Evolutionary conservation across 1,140 invertebrate genomes (phyloP), one percentile per base, ranked within the genome.

Genomic region (Dysdera silvatica): DNA sequence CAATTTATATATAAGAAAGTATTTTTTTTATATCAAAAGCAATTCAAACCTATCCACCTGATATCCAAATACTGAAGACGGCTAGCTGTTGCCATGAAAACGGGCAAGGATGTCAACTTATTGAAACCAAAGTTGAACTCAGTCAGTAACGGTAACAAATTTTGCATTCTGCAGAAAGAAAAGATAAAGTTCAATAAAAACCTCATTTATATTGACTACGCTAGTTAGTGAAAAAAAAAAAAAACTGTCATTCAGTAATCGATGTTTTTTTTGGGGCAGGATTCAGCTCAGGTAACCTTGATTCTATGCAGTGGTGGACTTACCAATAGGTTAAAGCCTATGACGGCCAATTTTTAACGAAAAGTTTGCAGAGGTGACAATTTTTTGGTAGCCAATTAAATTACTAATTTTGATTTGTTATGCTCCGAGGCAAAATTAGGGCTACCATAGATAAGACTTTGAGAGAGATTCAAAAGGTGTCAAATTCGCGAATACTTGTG

Each of bases 11-110:
- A 16, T 51, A 33, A 12, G 14, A 49, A 49, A 24, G 23, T 49
- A 10, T 24, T 24, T 49, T 26, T 10, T 24, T 49, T 26, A n/a
- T 49, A 53, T 24, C 4, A 14, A 32, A 40, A 32, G 16, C 35
- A 24, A 24, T 18, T 14, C 47, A 57, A 43, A 32, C 8, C 14
- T 18, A 40, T 5, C 40, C 60, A 65, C 49, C 59, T 58, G 12
- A 92, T 74, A 77, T 92, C 86, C 14, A 92, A 72, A 69, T 78
- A 86, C 45, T 84, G 82, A 14, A 94, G 74, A 62, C 83, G 80
- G 2, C 71, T 74, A 62, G 83, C 88, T 54, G 77, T 71, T 40
- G 82, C 79, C 33, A 92, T 80, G 68, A 86, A 87, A 3, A 80
- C 70, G 5, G 86, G 85, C 12, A 90, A 67, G 16, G 55, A 56